Conservation (phyloP, 2,888 invertebrate species). For the Drosophila subsilvestris region DNA sequence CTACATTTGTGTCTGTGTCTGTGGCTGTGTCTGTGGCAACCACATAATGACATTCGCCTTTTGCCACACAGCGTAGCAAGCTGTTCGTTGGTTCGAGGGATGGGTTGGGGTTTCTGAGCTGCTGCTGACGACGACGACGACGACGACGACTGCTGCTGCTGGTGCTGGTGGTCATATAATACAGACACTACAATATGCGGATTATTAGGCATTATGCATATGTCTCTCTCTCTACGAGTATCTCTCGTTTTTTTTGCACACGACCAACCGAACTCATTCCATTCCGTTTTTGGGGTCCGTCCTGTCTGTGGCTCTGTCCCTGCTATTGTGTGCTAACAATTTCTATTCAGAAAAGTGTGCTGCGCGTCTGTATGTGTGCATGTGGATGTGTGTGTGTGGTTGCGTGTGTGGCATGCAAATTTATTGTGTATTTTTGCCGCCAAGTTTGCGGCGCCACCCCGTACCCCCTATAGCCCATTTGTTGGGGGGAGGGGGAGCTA, state of each 20-base stretch:
- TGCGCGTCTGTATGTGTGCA: background rate
- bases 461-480: background rate
- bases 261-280: background rate
- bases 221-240: constrained; percentile 13
- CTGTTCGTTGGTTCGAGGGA: constrained; percentile 21
- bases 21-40: constrained; percentile 28
- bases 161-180: constrained; percentile 49
- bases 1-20: background rate
- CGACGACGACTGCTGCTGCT: background rate
- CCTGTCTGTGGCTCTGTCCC: constrained; percentile 13
- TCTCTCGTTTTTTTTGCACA: constrained; percentile 3
- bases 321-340: constrained; percentile 71
- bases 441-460: constrained; percentile 51
- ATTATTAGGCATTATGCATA: constrained; percentile 75
- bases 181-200: constrained; percentile 78
- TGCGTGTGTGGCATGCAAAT: constrained; percentile 70
- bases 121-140: background rate
- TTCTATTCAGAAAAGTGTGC: constrained; percentile 70
- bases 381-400: constrained; percentile 21
- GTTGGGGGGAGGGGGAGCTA: constrained; percentile 29
- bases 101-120: constrained; percentile 21
- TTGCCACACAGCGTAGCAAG: constrained; percentile 55
- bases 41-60: constrained; percentile 70
- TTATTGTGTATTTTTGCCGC: constrained; percentile 74
- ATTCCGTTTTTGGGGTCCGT: constrained; percentile 5